Evolutionary conservation across 2,113 vertebrate species (phyloP), one percentile per base, ranked within the genome.

Genomic region (Cyanoramphus novaezelandiae): DNA sequence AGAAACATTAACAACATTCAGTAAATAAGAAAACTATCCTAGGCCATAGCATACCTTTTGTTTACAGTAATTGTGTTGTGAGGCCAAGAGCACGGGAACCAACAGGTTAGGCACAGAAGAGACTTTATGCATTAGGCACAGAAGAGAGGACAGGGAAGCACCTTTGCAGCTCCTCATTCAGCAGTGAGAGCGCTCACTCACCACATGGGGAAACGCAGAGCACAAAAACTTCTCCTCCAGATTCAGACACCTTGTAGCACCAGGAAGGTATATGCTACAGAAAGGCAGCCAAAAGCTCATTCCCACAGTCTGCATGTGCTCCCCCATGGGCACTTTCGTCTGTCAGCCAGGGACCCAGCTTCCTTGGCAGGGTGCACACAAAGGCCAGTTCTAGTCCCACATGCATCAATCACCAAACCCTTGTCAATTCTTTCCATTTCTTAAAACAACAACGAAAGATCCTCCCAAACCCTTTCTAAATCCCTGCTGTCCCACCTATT

Each of bases 281-380:
- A 78, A 41, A 77, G 14, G 18, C 13, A 49, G 17, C 24, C 0
- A 0, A 35, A 85, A 52, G 24, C 21, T 31, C 12, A 5, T 53
- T 70, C 46, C 29, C 53, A 67, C 29, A 17, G 10, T 57, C 50
- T 77, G 35, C 31, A 8, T 0, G 2, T 25, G 12, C 3, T 88
- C 24, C 41, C 8, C 47, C 5, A 47, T 47, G 21, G 46, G 49
- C 4, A 3, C 19, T 55, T 64, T 27, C 31, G 25, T 43, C 46
- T 5, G 0, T 21, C 49, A 68, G 37, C 24, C 2, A 1, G 19
- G 27, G 3, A 63, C 7, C 2, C 28, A 23, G 7, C 29, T 3
- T 84, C 55, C 65, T 10, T 27, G 18, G 31, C 55, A 81, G 8
- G 37, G 39, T 46, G 17, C 17, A 37, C 39, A 57, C 44, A 24